Percentiles rank a stretch among this genome's conserved stretches.
Conservation (phyloP, 2,888 invertebrate genomes). For the Euzophera pinguis region DNA sequence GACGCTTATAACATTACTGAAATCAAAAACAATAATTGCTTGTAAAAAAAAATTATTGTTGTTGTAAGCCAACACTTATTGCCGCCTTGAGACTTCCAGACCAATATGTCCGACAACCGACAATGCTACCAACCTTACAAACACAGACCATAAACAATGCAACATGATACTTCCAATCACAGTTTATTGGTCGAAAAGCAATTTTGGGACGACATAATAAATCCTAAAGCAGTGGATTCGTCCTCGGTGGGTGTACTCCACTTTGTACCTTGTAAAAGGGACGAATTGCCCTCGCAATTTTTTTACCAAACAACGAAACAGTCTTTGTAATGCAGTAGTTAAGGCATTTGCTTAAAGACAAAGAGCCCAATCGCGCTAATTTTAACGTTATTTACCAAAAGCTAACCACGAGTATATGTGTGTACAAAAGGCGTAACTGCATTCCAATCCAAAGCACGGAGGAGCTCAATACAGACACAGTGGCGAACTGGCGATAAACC, state of each 20-base stretch:
- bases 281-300: no score
- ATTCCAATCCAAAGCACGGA: no score
- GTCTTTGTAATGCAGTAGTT: no score
- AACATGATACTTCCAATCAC: conserved; percentile 66
- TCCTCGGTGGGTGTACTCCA: conserved; percentile 31
- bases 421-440: no score
- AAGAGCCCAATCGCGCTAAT: no score
- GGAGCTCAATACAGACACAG: no score
- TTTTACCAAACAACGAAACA: no score
- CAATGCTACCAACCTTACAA: conserved; percentile 1
- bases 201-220: conserved; percentile 64
- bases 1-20: conserved; percentile 14
- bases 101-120: conserved; percentile 17
- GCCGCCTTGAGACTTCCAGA: conserved; percentile 31
- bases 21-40: conserved; percentile 33
- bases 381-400: no score
- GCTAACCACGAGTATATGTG: no score
- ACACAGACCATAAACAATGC: conserved; percentile 58
- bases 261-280: conserved; percentile 24
- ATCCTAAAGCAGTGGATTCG: conserved; percentile 66
- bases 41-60: no score
- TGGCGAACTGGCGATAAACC: no score
- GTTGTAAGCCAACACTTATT: conserved; percentile 35
- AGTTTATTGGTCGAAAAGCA: conserved; percentile 60
- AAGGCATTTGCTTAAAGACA: no score